These are phyloP conservation scores for Eulithis prunata DNA, from an alignment of 2,888 invertebrate genomes.

Conservation along the genomic window DNA sequence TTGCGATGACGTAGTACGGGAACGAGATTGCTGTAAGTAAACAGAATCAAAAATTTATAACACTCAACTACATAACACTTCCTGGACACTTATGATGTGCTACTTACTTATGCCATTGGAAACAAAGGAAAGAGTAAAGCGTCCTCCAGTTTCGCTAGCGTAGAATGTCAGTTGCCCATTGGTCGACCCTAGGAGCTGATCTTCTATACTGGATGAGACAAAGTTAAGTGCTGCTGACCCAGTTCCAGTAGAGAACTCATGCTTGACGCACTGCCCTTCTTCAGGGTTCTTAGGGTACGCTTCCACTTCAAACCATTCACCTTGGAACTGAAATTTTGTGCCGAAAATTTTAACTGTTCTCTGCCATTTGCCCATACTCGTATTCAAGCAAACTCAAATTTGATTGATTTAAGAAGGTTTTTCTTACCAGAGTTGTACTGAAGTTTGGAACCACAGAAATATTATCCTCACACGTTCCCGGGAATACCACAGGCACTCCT, in stretches of 20 bases:
- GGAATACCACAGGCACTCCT: slow-evolving; percentile 62
- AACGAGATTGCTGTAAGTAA: slow-evolving; percentile 47
- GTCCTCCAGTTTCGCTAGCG: slow-evolving; percentile 52
- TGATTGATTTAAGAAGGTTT: too few species aligned
- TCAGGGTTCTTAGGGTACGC: slow-evolving; percentile 62
- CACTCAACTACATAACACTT: not conserved
- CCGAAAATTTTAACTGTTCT: too few species aligned
- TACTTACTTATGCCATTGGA: slow-evolving; percentile 48
- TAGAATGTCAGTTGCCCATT: slow-evolving; percentile 47
- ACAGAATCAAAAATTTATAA: too few species aligned
- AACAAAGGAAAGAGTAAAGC: slow-evolving; percentile 53
- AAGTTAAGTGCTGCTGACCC: slow-evolving; percentile 49
- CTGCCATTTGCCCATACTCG: too few species aligned
- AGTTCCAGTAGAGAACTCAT: slow-evolving; percentile 48
- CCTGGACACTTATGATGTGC: not conserved
- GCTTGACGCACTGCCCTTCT: slow-evolving; percentile 62
- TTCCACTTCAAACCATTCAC: slow-evolving; percentile 65
- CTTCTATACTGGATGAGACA: slow-evolving; percentile 51
- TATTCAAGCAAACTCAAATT: too few species aligned
- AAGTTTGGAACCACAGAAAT: slow-evolving; percentile 54
- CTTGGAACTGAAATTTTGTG: slow-evolving; percentile 55
- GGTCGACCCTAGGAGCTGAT: slow-evolving; percentile 48
- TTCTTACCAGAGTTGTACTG: slow-evolving; percentile 49
- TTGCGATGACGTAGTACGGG: slow-evolving; percentile 66
- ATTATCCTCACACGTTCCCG: slow-evolving; percentile 59